Evolutionary conservation across 64 coral and sea anemone genomes (phyloP).

Genomic region (Pocillopora verrucosa): DNA sequence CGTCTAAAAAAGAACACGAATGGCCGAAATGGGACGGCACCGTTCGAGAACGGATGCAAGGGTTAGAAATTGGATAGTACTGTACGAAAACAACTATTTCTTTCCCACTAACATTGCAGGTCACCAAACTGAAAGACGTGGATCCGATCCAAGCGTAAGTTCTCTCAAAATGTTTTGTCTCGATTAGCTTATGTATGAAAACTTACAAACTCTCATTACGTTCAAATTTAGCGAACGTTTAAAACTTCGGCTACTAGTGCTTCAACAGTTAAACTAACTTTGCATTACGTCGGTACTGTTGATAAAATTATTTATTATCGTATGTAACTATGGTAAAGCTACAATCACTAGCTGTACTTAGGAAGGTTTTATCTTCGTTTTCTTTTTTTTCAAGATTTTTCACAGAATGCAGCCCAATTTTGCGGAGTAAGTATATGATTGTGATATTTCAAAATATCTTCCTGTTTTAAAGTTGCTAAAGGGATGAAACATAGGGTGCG

Average conservation of each 20-base stretch:
- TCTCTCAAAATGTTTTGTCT: background rate
- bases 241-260: too few species aligned
- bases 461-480: too few species aligned
- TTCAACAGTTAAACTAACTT: too few species aligned
- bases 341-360: background rate
- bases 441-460: background rate
- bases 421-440: background rate
- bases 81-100: background rate
- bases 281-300: too few species aligned
- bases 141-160: constrained; percentile 21
- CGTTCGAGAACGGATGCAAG: too few species aligned
- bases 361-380: background rate
- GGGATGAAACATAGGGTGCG: too few species aligned
- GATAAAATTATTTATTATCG: too few species aligned
- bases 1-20: too few species aligned
- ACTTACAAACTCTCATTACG: too few species aligned
- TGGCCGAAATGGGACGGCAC: too few species aligned
- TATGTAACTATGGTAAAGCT: background rate
- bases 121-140: background rate
- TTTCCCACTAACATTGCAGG: background rate
- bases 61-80: background rate
- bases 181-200: too few species aligned
- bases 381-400: background rate
- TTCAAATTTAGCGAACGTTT: too few species aligned
- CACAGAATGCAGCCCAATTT: background rate